Conservation (phyloP, 2,797 vertebrate genomes). For the Adrianichthys oophorus region DNA sequence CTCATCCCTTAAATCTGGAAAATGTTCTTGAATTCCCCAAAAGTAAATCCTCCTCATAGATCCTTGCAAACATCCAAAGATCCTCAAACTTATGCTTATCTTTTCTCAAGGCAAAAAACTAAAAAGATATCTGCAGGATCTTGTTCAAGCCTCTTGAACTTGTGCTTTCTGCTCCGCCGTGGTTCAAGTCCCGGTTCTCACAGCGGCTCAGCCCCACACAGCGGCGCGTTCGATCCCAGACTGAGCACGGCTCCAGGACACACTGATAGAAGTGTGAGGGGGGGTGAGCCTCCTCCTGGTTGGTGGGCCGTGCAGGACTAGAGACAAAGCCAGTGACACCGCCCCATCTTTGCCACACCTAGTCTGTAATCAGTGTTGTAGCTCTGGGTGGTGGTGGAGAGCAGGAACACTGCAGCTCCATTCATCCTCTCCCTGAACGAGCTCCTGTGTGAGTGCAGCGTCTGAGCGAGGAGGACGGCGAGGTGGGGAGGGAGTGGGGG, state of each 20-base stretch:
- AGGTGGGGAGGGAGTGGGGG: conserved; percentile 60
- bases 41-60: conserved; percentile 33
- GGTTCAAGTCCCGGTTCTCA: conserved; percentile 30
- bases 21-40: conserved; percentile 20
- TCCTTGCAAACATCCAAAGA: conserved; percentile 12
- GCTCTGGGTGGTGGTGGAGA: conserved; percentile 60
- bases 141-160: conserved; percentile 44
- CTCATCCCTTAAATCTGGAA: conserved; percentile 54
- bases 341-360: conserved; percentile 80
- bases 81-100: conserved; percentile 28
- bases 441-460: conserved; percentile 55
- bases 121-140: conserved; percentile 12
- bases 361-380: conserved; percentile 76
- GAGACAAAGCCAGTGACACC: conserved; percentile 80
- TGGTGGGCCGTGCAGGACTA: conserved; percentile 64
- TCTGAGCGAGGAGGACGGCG: conserved; percentile 39
- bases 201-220: conserved; percentile 34
- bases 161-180: conserved; percentile 38
- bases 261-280: conserved; percentile 40
- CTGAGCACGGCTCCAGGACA: conserved; percentile 55
- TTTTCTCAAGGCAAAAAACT: conserved; percentile 14
- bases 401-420: conserved; percentile 40
- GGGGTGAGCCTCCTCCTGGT: conserved; percentile 51
- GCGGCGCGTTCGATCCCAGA: conserved; percentile 51
- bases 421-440: conserved; percentile 78